phyloP scores from a whole-genome alignment of 2,888 invertebrate genomes.

The Brachypterus glaber region DNA sequence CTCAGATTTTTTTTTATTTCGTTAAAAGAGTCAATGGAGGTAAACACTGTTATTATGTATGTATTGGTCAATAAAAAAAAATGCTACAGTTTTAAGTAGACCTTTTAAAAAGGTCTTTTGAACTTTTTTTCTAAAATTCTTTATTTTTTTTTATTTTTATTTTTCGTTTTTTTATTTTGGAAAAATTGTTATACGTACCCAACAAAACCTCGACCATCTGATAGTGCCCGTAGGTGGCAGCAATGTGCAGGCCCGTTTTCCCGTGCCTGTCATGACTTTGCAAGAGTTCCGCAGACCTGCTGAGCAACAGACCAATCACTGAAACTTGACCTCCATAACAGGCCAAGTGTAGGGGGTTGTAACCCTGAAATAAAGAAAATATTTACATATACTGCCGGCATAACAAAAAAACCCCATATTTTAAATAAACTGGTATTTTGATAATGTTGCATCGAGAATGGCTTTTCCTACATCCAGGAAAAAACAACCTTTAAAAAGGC shows the following conservation, averaged over 20 bases:
- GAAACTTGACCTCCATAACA: slow-evolving; percentile 97
- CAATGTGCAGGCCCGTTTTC: slow-evolving; percentile 92
- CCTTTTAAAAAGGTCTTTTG: no score
- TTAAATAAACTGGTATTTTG: no score
- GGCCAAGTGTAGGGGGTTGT: slow-evolving; percentile 93
- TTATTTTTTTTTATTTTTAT: not conserved
- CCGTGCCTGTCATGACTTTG: slow-evolving; percentile 90
- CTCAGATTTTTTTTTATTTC: no score
- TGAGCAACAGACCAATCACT: slow-evolving; percentile 91
- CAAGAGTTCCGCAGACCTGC: slow-evolving; percentile 90
- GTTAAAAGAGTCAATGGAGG: no score
- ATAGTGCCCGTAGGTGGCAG: slow-evolving; percentile 92
- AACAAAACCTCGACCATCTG: slow-evolving; percentile 97
- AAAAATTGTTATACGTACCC: slow-evolving; percentile 61
- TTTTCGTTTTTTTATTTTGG: not conserved
- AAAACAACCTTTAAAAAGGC: no score
- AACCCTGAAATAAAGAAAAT: slow-evolving; percentile 64
- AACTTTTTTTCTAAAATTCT: not conserved
- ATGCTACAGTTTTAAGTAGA: no score
- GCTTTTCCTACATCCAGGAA: no score
- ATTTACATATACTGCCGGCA: no score
- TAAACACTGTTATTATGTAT: no score
- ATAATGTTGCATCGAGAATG: no score
- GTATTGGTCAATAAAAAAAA: no score
- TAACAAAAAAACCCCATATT: no score